A percentile compares a stretch with the other conserved stretches of the same genome.
phyloP scores from a whole-genome alignment of 2,888 invertebrate genomes.

The Drosophila nigritarsus region DNA sequence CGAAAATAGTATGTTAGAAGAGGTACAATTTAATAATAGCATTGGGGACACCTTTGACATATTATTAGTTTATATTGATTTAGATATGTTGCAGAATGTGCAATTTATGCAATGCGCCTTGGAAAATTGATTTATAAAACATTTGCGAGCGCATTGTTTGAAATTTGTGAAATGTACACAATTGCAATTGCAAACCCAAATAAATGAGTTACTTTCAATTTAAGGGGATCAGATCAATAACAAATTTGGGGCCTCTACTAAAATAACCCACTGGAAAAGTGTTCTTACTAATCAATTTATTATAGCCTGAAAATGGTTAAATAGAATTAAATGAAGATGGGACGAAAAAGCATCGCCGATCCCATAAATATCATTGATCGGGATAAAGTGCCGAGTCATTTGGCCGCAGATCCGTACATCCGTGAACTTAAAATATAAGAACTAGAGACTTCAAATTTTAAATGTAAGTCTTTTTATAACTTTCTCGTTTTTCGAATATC shows the following conservation, averaged over 20 bases:
- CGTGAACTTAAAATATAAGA: background rate
- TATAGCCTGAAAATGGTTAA: background rate
- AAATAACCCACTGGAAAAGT: background rate
- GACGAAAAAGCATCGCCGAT: background rate
- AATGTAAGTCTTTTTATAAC: background rate
- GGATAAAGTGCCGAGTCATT: too few relatives aligned
- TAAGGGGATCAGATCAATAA: background rate
- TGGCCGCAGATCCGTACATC: background rate
- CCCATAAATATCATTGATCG: background rate
- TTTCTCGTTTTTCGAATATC: background rate
- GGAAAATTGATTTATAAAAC: background rate
- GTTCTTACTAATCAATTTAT: background rate
- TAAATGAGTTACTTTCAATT: background rate
- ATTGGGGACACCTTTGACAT: background rate
- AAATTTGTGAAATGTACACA: background rate
- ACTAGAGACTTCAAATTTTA: background rate
- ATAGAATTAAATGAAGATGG: background rate
- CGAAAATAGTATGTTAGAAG: background rate
- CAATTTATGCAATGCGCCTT: background rate
- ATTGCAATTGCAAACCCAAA: background rate
- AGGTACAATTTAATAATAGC: background rate
- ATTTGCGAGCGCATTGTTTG: background rate
- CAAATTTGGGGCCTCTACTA: background rate
- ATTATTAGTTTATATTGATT: background rate
- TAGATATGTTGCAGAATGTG: background rate